Percentiles rank a stretch among this genome's conserved stretches.
Evolutionary conservation across 2,797 vertebrate genomes (phyloP).

Genomic region (Chrosomus eos): DNA sequence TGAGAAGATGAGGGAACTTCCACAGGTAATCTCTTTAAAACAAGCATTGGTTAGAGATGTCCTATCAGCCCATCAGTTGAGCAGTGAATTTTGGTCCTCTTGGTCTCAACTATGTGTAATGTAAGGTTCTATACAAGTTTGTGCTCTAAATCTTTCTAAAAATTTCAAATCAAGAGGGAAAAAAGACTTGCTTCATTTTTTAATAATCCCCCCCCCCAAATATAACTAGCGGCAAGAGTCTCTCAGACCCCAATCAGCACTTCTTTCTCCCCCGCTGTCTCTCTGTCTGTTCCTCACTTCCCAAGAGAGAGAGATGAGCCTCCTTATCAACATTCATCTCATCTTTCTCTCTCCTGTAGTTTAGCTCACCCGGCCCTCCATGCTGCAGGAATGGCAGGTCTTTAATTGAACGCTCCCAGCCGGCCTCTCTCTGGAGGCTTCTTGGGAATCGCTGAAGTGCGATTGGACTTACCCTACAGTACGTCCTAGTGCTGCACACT

Average conservation of each 20-base stretch:
- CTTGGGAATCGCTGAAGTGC: slow-evolving; percentile 35
- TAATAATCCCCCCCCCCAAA: background rate
- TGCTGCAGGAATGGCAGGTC: slow-evolving; percentile 28
- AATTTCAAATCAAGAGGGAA: background rate
- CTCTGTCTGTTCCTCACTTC: slow-evolving; percentile 22
- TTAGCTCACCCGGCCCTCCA: slow-evolving; percentile 10
- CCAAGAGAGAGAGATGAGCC: slow-evolving; percentile 4
- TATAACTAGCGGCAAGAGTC: slow-evolving; percentile 18
- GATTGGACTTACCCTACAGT: slow-evolving; percentile 14
- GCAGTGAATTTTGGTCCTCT: background rate
- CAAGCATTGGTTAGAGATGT: background rate
- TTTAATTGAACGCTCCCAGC: slow-evolving; percentile 52
- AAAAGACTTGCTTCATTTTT: background rate
- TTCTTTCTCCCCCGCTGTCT: slow-evolving; percentile 9
- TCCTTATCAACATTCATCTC: slow-evolving; percentile 23
- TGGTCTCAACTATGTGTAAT: background rate
- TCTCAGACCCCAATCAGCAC: slow-evolving; percentile 45
- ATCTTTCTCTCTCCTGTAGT: slow-evolving; percentile 39
- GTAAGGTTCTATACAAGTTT: background rate
- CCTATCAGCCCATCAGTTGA: background rate
- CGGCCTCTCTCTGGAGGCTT: slow-evolving; percentile 36
- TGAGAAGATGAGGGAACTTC: background rate
- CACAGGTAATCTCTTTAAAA: background rate
- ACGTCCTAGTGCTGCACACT: background rate
- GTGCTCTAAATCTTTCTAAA: background rate